Conservation (phyloP, 1,140 invertebrate species). For the Bursaphelenchus mucronatus region DNA sequence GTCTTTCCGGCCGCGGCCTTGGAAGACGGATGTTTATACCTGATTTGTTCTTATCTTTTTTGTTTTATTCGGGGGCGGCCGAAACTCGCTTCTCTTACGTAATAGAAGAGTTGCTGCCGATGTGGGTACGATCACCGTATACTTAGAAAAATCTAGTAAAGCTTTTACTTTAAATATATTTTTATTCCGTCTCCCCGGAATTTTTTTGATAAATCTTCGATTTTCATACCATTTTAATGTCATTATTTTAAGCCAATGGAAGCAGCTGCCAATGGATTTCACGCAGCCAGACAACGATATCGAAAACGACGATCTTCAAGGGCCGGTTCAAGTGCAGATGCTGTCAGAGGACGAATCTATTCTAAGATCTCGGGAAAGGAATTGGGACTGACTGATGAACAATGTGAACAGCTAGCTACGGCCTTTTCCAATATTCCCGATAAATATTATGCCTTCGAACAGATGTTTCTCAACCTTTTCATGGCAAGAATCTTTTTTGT, state of each 20-base stretch:
- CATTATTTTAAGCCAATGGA: slow-evolving; percentile 10
- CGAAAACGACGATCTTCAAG: slow-evolving; percentile 26
- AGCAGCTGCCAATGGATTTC: slow-evolving; percentile 18
- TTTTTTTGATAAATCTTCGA: too few species aligned
- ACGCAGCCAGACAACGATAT: slow-evolving; percentile 33
- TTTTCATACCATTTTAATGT: not conserved
- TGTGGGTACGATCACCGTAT: too few species aligned
- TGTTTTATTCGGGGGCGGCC: too few species aligned
- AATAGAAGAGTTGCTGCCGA: too few species aligned
- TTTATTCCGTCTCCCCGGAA: too few species aligned
- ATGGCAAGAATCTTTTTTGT: slow-evolving; percentile 30
- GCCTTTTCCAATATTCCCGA: slow-evolving; percentile 51
- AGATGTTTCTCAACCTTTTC: slow-evolving; percentile 52
- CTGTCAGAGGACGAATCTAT: slow-evolving; percentile 25
- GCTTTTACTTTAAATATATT: too few species aligned
- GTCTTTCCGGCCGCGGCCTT: too few species aligned
- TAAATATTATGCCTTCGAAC: slow-evolving; percentile 49
- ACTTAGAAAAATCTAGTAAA: too few species aligned
- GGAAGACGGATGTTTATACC: too few species aligned
- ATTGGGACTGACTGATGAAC: slow-evolving; percentile 39
- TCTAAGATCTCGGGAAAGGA: slow-evolving; percentile 44
- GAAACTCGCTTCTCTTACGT: too few species aligned
- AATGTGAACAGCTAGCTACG: slow-evolving; percentile 41
- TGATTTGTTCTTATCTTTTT: too few species aligned
- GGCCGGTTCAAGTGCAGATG: slow-evolving; percentile 22